Conservation (phyloP, 2,797 vertebrate genomes). For the Spatula versicolor region DNA sequence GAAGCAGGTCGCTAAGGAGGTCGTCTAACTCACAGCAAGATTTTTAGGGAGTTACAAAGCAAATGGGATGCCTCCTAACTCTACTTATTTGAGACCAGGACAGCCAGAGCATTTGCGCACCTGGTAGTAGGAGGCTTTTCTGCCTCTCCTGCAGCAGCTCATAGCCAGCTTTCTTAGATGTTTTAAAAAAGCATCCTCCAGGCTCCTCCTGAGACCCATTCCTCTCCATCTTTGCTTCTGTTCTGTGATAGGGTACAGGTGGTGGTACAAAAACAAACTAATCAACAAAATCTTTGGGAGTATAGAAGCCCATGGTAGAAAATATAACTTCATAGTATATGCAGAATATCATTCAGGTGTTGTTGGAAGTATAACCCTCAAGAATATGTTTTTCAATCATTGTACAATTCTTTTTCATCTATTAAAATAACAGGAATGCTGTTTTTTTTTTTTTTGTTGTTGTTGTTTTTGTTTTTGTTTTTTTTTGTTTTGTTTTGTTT, state of each 20-base stretch:
- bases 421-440: background rate
- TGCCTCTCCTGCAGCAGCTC: background rate
- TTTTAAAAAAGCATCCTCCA: background rate
- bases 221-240: background rate
- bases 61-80: background rate
- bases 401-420: background rate
- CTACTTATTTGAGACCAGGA: background rate
- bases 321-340: background rate
- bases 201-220: background rate
- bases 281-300: background rate
- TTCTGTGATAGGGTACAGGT: background rate
- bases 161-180: background rate
- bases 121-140: background rate
- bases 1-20: background rate
- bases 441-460: background rate
- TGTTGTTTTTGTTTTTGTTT: too few species aligned
- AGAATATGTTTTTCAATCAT: background rate
- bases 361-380: background rate
- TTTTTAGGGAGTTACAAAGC: background rate
- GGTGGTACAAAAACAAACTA: background rate
- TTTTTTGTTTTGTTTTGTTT: background rate
- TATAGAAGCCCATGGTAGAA: background rate
- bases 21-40: background rate
- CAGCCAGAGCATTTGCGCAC: background rate
- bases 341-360: background rate